A percentile compares a stretch with the other conserved stretches of the same genome.
Evolutionary conservation across 2,888 invertebrate genomes (phyloP).

Genomic region (Latrodectus hesperus): DNA sequence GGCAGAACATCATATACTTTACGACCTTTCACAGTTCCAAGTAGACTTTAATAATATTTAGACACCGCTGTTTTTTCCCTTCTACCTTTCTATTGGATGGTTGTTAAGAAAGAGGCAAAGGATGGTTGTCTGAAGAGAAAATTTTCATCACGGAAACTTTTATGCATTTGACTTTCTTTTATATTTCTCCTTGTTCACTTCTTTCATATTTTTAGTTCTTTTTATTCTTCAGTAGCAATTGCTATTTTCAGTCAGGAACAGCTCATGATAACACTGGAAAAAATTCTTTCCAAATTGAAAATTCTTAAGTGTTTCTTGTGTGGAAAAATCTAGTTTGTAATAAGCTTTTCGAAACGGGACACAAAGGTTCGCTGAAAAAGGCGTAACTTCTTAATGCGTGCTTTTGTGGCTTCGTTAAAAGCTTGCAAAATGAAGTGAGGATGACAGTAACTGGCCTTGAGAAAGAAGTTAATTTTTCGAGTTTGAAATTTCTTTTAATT

Average conservation of each 20-base stretch:
- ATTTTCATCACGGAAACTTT: constrained; percentile 42
- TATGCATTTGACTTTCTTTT: constrained; percentile 31
- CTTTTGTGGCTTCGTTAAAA: not conserved
- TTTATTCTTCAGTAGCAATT: constrained; percentile 1
- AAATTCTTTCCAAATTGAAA: constrained; percentile 11
- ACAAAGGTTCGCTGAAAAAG: too few relatives aligned
- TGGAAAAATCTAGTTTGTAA: too few relatives aligned
- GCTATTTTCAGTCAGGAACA: not conserved
- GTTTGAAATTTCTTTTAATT: too few relatives aligned
- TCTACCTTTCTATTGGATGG: not conserved
- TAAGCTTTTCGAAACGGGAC: too few relatives aligned
- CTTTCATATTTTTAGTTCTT: not conserved
- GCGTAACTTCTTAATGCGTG: constrained; percentile 5
- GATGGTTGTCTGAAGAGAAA: not conserved
- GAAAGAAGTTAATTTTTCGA: too few relatives aligned
- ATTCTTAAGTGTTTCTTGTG: not conserved
- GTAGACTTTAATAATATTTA: constrained; percentile 49
- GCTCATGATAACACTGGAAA: not conserved
- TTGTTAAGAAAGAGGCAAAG: too few relatives aligned
- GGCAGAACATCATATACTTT: constrained; percentile 17
- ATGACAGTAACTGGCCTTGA: too few relatives aligned
- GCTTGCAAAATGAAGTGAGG: not conserved
- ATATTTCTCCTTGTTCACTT: constrained; percentile 1
- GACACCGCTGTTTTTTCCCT: not conserved
- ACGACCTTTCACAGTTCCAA: constrained; percentile 16